A percentile compares a stretch with the other conserved stretches of the same genome.
phyloP scores from a whole-genome alignment of 2,113 vertebrate genomes.

The Melanotaenia duboulayi region DNA sequence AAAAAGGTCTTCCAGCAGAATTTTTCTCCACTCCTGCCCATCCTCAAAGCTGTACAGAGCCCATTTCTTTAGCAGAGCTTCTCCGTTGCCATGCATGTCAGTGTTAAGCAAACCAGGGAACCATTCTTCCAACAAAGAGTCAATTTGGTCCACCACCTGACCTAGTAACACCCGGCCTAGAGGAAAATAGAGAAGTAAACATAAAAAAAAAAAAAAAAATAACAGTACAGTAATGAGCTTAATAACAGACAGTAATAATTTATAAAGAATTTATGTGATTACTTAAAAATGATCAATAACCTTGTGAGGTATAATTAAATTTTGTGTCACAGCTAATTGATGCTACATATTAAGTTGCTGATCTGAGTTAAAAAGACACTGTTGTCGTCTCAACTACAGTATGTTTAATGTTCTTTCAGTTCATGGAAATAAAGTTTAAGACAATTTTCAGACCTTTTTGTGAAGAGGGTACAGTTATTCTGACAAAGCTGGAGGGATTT shows the following conservation, averaged over 20 bases:
- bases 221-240: not conserved
- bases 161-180: constrained; percentile 92
- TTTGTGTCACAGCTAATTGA: not conserved
- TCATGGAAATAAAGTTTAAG: not conserved
- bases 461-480: constrained; percentile 93
- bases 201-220: too few relatives aligned
- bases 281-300: too few relatives aligned
- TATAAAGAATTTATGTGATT: too few relatives aligned
- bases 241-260: too few relatives aligned
- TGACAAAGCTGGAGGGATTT: constrained; percentile 88
- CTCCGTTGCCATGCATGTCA: constrained; percentile 92
- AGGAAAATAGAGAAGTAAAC: not conserved
- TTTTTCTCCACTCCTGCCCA: constrained; percentile 87
- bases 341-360: too few relatives aligned
- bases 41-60: constrained; percentile 93
- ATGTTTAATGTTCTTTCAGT: too few relatives aligned
- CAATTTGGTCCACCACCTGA: constrained; percentile 96
- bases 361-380: too few relatives aligned
- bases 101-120: constrained; percentile 93
- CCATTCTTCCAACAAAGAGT: constrained; percentile 98
- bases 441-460: constrained; percentile 87
- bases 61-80: constrained; percentile 95
- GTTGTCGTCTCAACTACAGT: too few relatives aligned
- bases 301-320: too few relatives aligned
- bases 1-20: constrained; percentile 92